Evolutionary conservation across 2,797 vertebrate genomes (phyloP), one percentile per base, ranked within the genome.

Genomic region (Rhodeus uyekii): DNA sequence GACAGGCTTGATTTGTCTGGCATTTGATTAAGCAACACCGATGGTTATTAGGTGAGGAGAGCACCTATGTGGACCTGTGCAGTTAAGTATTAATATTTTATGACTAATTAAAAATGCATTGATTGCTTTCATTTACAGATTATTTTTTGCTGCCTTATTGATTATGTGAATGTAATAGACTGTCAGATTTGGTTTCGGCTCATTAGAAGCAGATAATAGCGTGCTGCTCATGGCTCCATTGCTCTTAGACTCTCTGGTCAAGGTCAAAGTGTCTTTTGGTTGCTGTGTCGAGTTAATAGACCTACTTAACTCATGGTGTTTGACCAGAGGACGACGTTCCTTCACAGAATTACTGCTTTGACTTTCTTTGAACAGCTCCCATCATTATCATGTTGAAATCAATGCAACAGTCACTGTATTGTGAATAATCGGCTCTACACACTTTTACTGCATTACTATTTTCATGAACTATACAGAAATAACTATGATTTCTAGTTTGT

Each of bases 271-370:
- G 73, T 38, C 71, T 55, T 63, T 63, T 61, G 48, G 64, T 24
- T 48, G 48, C 50, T 34, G 29, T 32, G 16, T 67, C 46, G 55
- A 55, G 64, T 83, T 85, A 83, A 88, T 81, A 65, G 71, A 65
- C 53, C 74, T 79, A 46, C 34, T 76, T 81, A 78, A 72, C 83
- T 83, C 46, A 36, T 68, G 68, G 48, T 76, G 77, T 74, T 82
- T 19, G 48, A 74, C 38, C 39, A 8, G 39, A 76, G 77, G 64
- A 79, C 46, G 58, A 19, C 22, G 13, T 73, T 38, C 42, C 32
- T 42, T 42, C 44, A 42, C n/a, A 60, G 38, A 69, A 16, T 9
- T 60, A 34, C 19, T 14, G 16, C 14, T 22, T 53, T 8, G 32
- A 9, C 9, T 73, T 24, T 53, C 69, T 53, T 2, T 8, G 34